Evolutionary conservation across 2,113 vertebrate genomes (phyloP), one percentile per base, ranked within the genome.

Genomic region (Hiodon tergisus): DNA sequence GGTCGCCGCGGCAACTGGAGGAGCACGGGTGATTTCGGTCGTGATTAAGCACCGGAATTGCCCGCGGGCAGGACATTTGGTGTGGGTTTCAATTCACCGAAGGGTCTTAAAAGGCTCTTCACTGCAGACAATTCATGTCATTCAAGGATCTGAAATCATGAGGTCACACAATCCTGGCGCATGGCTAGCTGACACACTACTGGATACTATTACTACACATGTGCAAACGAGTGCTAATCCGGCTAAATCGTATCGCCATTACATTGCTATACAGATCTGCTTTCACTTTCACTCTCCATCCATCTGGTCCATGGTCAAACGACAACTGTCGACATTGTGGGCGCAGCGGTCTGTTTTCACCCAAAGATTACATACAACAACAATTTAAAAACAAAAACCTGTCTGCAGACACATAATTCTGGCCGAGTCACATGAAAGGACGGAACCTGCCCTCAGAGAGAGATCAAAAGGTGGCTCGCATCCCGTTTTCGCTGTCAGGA

Each of bases 341-440:
- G 51, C 0, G 48, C 7, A 47, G 63, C 31, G 13, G 48, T 16
- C 53, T 57, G n/a, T 7, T 10, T 55, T 70, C 31, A 55, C 31
- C 31, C 63, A 3, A 11, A 47, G 63, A 70, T 31, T 70, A 70
- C 69, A 70, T 55, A 70, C 69, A 70, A 31, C 69, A 70, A 57
- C 52, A 57, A 69, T 46, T 46, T 11, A 2, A 46, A 65, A 46
- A 65, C 47, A 13, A 66, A 48, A 46, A 48, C 48, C 63, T 11
- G 7, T 48, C 31, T 47, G 16, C 63, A 66, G 16, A 46, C 31
- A 17, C 31, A 17, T 66, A 48, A 65, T 65, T 65, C 62, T n/a
- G 16, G 17, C n/a, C 5, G 62, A 46, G 63, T 66, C 63, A 47
- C 63, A 66, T 66, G 31, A 8, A 48, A 66, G 31, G 48, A 66